Evolutionary conservation across 2,888 invertebrate species (phyloP).

Genomic region (Plusia festucae): DNA sequence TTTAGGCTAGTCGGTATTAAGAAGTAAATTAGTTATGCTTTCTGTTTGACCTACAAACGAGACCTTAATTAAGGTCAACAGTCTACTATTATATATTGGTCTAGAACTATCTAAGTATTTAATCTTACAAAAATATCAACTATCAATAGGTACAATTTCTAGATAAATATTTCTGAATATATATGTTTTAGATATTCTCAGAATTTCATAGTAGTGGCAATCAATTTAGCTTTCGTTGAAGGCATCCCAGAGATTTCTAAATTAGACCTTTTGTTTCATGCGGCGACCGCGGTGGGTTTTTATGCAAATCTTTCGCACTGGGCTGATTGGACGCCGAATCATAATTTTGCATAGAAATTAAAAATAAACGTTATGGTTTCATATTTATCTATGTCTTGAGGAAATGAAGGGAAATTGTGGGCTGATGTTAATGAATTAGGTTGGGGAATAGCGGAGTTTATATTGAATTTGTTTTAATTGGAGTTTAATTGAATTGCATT

Average conservation of each 20-base stretch:
- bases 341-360: constrained; percentile 34
- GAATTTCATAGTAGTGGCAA: constrained; percentile 41
- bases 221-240: constrained; percentile 52
- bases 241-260: constrained; percentile 58
- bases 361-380: constrained; percentile 18
- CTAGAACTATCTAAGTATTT: not conserved
- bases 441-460: constrained; percentile 11
- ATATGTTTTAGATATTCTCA: constrained; percentile 33
- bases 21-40: not conserved
- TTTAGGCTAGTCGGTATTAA: not conserved
- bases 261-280: constrained; percentile 61
- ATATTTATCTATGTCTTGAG: constrained; percentile 28
- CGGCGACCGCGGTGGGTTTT: constrained; percentile 42
- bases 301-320: constrained; percentile 54
- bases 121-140: constrained; percentile 5
- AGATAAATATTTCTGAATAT: constrained; percentile 27
- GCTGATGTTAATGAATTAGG: constrained; percentile 30
- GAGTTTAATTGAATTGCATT: not conserved
- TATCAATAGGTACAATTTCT: constrained; percentile 16
- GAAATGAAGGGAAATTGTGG: constrained; percentile 34
- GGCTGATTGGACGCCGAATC: constrained; percentile 24
- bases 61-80: not conserved
- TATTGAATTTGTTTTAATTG: constrained; percentile 7
- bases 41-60: not conserved
- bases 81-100: not conserved